Conservation (phyloP, 2,797 vertebrate genomes). For the Sylvia borin region DNA sequence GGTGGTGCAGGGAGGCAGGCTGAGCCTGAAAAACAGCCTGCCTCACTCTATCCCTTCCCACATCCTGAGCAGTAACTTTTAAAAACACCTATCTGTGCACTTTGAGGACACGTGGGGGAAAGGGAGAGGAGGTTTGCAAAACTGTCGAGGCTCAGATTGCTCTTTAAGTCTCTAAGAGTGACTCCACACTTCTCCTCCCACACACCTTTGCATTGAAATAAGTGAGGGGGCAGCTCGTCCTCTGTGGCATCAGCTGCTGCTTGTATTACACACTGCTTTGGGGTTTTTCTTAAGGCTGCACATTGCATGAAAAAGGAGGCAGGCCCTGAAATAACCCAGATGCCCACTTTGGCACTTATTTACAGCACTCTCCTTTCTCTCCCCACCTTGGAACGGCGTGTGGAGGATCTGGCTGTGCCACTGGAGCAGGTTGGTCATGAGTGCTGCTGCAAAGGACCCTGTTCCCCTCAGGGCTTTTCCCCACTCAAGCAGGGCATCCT, state of each 20-base stretch:
- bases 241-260: neutral
- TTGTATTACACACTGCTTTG: neutral
- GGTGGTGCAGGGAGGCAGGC: neutral
- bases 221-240: neutral
- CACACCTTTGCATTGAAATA: neutral
- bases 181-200: neutral
- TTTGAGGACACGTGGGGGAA: neutral
- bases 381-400: neutral
- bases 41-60: neutral
- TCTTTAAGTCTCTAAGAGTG: neutral
- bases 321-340: neutral
- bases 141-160: neutral
- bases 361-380: neutral
- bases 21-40: neutral
- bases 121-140: neutral
- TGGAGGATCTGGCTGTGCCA: neutral
- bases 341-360: neutral
- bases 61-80: neutral
- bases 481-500: rapidly evolving
- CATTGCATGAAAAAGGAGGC: neutral
- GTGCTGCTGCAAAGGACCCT: neutral
- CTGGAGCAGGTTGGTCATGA: neutral
- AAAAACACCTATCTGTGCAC: neutral
- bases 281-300: neutral
- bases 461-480: neutral